Percentiles rank a stretch among this genome's conserved stretches.
These are phyloP conservation scores for Drosophila grimshawi DNA, from an alignment of 1,140 invertebrate genomes.

Conservation along the genomic window DNA sequence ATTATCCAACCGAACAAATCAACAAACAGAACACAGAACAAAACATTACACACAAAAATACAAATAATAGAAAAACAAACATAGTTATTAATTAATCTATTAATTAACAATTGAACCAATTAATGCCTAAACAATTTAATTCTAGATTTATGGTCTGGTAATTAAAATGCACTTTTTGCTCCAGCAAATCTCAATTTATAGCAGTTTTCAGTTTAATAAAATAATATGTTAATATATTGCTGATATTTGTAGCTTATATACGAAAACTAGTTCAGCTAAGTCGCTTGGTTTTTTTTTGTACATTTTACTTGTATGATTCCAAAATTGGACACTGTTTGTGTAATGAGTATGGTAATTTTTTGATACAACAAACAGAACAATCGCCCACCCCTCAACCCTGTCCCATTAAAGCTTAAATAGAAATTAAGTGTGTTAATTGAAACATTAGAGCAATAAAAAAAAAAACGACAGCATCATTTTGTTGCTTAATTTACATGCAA, in stretches of 20 bases:
- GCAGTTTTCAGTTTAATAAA: too few relatives aligned
- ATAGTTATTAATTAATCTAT: conserved; percentile 63
- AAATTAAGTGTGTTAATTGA: conserved; percentile 77
- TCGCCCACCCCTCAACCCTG: background rate
- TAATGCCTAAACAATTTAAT: background rate
- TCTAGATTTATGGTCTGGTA: background rate
- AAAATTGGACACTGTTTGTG: background rate
- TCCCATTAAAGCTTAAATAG: conserved; percentile 33
- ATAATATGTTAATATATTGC: too few relatives aligned
- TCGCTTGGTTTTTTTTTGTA: background rate
- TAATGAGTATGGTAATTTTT: background rate
- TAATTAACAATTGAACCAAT: conserved; percentile 69
- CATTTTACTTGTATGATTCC: background rate
- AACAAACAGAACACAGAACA: conserved; percentile 39
- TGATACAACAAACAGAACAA: background rate
- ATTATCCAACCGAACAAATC: conserved; percentile 62
- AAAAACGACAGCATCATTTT: conserved; percentile 55
- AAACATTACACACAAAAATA: conserved; percentile 37
- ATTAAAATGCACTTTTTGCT: too few relatives aligned
- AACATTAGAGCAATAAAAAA: conserved; percentile 63
- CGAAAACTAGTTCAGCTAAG: too few relatives aligned
- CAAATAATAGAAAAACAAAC: conserved; percentile 39
- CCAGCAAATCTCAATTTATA: too few relatives aligned
- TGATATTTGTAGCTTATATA: too few relatives aligned
- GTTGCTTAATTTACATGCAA: conserved; percentile 82